phyloP scores from a whole-genome alignment of 1,140 invertebrate genomes.

The Drosophila arawakana region DNA sequence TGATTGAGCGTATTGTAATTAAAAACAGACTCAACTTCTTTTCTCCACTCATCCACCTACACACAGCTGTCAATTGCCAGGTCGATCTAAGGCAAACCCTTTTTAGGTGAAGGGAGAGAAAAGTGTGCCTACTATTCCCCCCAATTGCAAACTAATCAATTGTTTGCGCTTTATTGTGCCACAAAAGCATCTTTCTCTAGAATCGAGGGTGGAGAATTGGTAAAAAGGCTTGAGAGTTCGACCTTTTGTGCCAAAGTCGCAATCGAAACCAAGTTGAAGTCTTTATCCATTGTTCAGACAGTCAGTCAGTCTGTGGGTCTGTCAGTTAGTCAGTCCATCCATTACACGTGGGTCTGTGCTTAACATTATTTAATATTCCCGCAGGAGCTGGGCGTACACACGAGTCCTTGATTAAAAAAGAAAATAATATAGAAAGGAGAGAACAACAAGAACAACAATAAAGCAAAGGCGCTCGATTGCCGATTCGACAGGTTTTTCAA shows the following conservation, averaged over 20 bases:
- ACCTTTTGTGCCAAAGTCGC: constrained; percentile 66
- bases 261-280: constrained; percentile 51
- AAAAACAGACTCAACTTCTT: constrained; percentile 23
- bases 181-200: constrained; percentile 51
- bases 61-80: constrained; percentile 76
- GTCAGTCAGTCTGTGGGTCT: constrained; percentile 21
- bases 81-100: neutral
- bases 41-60: constrained; percentile 12
- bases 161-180: constrained; percentile 81
- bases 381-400: constrained; percentile 48
- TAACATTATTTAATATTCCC: constrained; percentile 81
- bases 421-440: constrained; percentile 9
- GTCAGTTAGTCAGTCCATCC: constrained; percentile 41
- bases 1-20: constrained; percentile 41
- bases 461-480: constrained; percentile 46
- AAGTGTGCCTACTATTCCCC: constrained; percentile 14
- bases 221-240: constrained; percentile 75
- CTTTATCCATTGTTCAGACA: constrained; percentile 48
- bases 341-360: constrained; percentile 56
- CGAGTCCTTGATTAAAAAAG: constrained; percentile 67
- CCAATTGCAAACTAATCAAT: constrained; percentile 83
- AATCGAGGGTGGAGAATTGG: constrained; percentile 10
- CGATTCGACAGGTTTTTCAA: constrained; percentile 81
- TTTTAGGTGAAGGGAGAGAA: constrained; percentile 1
- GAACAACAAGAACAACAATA: constrained; percentile 19